A percentile compares a stretch with the other conserved stretches of the same genome.
phyloP scores from a whole-genome alignment of 2,797 vertebrate species.

The Anniella stebbinsi region DNA sequence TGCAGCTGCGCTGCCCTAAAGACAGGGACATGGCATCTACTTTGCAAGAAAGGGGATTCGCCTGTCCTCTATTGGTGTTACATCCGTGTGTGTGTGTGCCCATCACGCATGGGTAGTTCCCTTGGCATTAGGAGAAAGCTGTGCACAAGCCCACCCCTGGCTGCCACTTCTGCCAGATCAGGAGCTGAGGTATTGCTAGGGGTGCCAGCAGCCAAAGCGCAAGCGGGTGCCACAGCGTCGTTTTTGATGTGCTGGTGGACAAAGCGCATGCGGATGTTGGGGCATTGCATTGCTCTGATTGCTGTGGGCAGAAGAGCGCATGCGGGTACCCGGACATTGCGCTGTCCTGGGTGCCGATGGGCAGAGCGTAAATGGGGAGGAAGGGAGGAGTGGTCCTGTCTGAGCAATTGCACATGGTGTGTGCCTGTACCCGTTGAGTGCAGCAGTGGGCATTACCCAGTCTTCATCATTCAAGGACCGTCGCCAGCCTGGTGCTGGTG shows the following conservation, averaged over 20 bases:
- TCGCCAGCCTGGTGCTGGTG: not conserved
- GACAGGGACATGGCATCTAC: constrained; percentile 44
- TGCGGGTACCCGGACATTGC: not conserved
- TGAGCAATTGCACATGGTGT: not conserved
- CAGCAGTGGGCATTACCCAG: not conserved
- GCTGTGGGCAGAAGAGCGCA: not conserved
- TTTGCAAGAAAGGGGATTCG: constrained; percentile 49
- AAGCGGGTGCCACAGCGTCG: not conserved
- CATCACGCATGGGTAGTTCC: not conserved
- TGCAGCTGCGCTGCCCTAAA: not conserved
- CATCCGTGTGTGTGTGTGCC: constrained; percentile 1
- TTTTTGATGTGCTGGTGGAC: not conserved
- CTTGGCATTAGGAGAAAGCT: not conserved
- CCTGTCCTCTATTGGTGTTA: constrained; percentile 26
- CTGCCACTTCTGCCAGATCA: not conserved
- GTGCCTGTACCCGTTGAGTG: no score
- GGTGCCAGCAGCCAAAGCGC: not conserved
- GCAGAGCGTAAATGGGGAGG: not conserved
- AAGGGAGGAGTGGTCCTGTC: not conserved
- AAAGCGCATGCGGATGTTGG: not conserved
- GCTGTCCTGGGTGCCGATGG: not conserved
- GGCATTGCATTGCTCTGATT: accelerated
- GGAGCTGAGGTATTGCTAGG: not conserved
- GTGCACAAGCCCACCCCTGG: not conserved
- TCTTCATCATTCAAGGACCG: not conserved